Evolutionary conservation across 2,113 vertebrate genomes (phyloP), one percentile per base, ranked within the genome.

Genomic region (Oreamnos americanus): DNA sequence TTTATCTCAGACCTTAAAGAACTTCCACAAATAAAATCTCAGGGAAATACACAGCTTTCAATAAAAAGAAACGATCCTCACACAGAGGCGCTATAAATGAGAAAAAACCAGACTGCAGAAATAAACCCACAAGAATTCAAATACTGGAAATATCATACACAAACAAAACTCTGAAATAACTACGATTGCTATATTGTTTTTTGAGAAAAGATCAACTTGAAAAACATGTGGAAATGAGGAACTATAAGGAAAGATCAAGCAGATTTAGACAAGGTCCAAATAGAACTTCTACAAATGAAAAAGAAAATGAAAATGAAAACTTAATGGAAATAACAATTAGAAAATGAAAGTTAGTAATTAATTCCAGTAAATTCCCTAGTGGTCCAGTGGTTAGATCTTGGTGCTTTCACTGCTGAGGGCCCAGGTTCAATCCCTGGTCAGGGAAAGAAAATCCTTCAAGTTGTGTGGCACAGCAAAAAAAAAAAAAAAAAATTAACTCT

Each of bases 271-370:
- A 91, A 93, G 8, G 81, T 36, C 19, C 30, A 91, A 71, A 81
- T 28, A 96, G 25, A 84, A 88, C 57, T 47, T 87, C 15, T 49
- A 91, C 30, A 82, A 55, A 78, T 90, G 45, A 85, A 96, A 92
- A 92, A 78, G 49, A 67, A n/a, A 96, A 89, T 51, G 55, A 2
- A 95, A 91, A 79, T 47, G 36, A 74, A 85, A 84, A 58, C 33
- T 2, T 87, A 55, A 92, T 92, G 53, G n/a, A 88, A 64, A 76
- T 47, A 17, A 88, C 28, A 51, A 85, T 55, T 49, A 28, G 39
- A 89, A 88, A 81, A 91, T 58, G 21, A 91, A 97, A 84, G 89
- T 89, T 95, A 74, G 94, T 71, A 82, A 64, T 60, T 81, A 33
- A 81, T 51, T 81, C 10, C 78, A 81, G 17, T 49, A 47, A 51